Base-by-base conservation (phyloP, 2,888 invertebrate species). In the Xestia xanthographa region DNA sequence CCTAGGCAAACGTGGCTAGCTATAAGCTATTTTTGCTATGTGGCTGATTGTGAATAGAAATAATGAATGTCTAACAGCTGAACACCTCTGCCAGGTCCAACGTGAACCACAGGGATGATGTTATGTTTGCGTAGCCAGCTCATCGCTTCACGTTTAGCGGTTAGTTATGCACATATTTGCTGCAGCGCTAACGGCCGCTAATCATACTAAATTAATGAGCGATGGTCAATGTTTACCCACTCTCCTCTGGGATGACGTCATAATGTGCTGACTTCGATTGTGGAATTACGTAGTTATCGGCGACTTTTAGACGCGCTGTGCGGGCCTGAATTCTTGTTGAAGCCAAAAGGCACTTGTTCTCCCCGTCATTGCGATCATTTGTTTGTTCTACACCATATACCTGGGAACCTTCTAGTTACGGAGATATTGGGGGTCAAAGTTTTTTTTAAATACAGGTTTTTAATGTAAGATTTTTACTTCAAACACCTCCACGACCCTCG, bases 151-250 rank as follows among this genome's bases (percentile, higher is more conserved):
- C 45, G 26, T 75, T 79, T 77, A 75, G 75, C 34, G 58, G 50
- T 29, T 50, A 34, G 43, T 82, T 82, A 69, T 68, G 66, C 71
- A 78, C 73, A 78, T 79, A 79, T 81, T 80, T 81, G 69, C 75
- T 72, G 71, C 74, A 76, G 43, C 76, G 45, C 79, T 87, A 86
- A 88, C 77, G 72, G 66, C 45, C 50, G 66, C 75, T 88, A 88
- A 87, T 80, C 80, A 77, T 22, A 58, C 80, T 80, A 78, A 88
- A 88, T 88, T 82, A 85, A 87, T 86, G 77, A 87, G 78, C 79
- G 60, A 69, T 77, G 72, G 68, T 67, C 83, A 80, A 80, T 86
- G 77, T 88, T 85, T 84, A 66, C 63, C 17, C 38, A 41, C 50
- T 81, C 63, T 43, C 63, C 60, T 56, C 60, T 66, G 11, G 29